Base-by-base conservation (phyloP, 2,888 invertebrate genomes). In the Adelognathus sp. region DNA sequence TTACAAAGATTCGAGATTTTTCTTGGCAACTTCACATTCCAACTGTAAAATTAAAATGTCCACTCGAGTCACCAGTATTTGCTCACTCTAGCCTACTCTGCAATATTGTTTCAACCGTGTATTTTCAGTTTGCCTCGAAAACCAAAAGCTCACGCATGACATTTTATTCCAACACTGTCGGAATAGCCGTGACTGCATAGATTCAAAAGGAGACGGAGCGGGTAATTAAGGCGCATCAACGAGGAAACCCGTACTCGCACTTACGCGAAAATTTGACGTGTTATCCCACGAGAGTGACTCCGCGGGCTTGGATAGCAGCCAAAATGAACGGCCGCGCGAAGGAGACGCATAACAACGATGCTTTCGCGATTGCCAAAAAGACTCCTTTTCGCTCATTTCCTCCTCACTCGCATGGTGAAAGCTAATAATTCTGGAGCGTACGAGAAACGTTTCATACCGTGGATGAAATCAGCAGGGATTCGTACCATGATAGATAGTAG, bases 201-300 rank as follows among this genome's bases (percentile, higher is more conserved):
- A 31, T 18, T 16, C 41, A 64, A 52, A 44, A 61, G 56, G 66
- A 70, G 61, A 76, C 71, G 60, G 58, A 69, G 39, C 56, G 73
- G 70, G 72, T 76, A 79, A 79, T 76, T 79, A 70, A 76, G 69
- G 66, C 73, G 63, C 63, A 7, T 27, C 54, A 71, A 67, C 75
- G 75, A 69, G 63, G 64, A 67, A 71, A 72, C 33, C 36, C n/a
- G n/a, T n/a, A n/a, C 24, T 70, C 60, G 70, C 60, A 52, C n/a
- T n/a, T 58, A 31, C 16, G 11, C 70, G 33, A 31, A 41, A 44
- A 60, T 70, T 58, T 70, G 46, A 70, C 36, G 39, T 33, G 44
- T 24, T 33, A 60, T 46, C 50, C 27, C 60, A 46, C 31, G 11
- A 31, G 36, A 14, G 18, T 31, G 56, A 67, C 60, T 33, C 33